Percentiles rank a stretch among this genome's conserved stretches.
Conservation (phyloP, 2,113 vertebrate genomes). For the Delphinapterus leucas region DNA sequence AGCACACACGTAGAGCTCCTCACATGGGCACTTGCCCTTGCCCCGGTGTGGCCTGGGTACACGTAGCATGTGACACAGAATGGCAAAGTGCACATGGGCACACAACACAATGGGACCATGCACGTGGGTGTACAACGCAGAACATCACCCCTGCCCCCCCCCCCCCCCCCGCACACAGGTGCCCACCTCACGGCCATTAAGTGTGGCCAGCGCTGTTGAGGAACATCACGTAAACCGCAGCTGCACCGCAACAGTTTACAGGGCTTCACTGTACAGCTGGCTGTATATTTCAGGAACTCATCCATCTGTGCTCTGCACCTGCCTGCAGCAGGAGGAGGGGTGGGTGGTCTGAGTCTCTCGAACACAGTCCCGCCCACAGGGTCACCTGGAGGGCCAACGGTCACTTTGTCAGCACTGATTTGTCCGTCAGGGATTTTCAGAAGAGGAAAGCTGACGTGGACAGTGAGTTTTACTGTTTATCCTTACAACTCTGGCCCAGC, state of each 20-base stretch:
- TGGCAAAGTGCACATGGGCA: not conserved
- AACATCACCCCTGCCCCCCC: too few relatives aligned
- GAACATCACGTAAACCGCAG: slow-evolving; percentile 56
- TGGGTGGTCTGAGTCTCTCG: too few relatives aligned
- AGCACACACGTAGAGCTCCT: not conserved
- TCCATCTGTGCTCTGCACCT: not conserved
- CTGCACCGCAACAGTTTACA: not conserved
- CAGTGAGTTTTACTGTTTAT: not conserved
- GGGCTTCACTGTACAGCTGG: slow-evolving; percentile 26
- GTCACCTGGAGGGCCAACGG: not conserved
- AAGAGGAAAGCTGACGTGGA: not conserved
- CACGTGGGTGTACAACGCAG: too few relatives aligned
- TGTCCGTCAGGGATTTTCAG: not conserved
- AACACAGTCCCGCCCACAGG: not conserved
- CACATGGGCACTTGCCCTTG: not conserved
- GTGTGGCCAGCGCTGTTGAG: slow-evolving; percentile 67
- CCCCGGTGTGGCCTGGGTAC: not conserved
- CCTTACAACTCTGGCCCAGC: not conserved
- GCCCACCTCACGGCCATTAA: slow-evolving; percentile 50
- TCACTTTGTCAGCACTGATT: not conserved
- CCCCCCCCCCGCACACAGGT: not conserved
- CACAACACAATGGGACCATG: not conserved
- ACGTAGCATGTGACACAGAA: not conserved
- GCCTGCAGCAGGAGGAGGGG: not conserved
- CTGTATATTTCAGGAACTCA: slow-evolving; percentile 47